A percentile compares a stretch with the other conserved stretches of the same genome.
Conservation (phyloP, 2,888 invertebrate genomes). For the Geophilus truncorum region DNA sequence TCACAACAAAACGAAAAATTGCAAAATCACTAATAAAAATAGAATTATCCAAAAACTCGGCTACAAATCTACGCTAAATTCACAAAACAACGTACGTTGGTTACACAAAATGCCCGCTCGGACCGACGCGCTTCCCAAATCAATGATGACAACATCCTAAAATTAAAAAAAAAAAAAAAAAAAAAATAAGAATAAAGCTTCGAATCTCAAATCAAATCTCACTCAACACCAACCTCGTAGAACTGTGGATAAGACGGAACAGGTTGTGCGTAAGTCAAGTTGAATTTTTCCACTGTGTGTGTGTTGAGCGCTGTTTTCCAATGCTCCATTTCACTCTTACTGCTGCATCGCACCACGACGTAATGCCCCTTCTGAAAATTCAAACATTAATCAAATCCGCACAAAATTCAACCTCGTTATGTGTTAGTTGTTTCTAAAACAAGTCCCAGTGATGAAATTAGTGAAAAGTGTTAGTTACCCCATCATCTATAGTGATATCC, state of each 20-base stretch:
- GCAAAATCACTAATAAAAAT: neutral
- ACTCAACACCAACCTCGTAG: slow-evolving; percentile 36
- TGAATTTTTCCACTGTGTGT: slow-evolving; percentile 50
- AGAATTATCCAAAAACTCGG: too few species aligned
- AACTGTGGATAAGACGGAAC: slow-evolving; percentile 42
- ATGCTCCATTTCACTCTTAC: slow-evolving; percentile 49
- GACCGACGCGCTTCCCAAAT: slow-evolving; percentile 56
- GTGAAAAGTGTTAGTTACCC: neutral
- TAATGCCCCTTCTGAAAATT: slow-evolving; percentile 52
- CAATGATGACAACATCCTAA: slow-evolving; percentile 54
- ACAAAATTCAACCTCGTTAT: neutral
- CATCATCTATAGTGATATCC: slow-evolving; percentile 37
- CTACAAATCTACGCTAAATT: neutral
- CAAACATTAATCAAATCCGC: neutral
- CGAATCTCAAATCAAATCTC: slow-evolving; percentile 29
- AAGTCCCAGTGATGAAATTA: neutral
- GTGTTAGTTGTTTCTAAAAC: neutral
- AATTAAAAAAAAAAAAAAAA: slow-evolving; percentile 35
- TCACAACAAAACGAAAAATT: too few species aligned
- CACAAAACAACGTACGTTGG: slow-evolving; percentile 47
- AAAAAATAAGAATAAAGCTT: neutral
- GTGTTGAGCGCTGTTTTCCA: slow-evolving; percentile 55
- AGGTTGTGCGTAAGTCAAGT: slow-evolving; percentile 53
- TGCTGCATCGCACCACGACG: slow-evolving; percentile 51
- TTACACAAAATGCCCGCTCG: slow-evolving; percentile 55